Conservation (phyloP, 2,797 vertebrate genomes). For the Bovichtus variegatus region DNA sequence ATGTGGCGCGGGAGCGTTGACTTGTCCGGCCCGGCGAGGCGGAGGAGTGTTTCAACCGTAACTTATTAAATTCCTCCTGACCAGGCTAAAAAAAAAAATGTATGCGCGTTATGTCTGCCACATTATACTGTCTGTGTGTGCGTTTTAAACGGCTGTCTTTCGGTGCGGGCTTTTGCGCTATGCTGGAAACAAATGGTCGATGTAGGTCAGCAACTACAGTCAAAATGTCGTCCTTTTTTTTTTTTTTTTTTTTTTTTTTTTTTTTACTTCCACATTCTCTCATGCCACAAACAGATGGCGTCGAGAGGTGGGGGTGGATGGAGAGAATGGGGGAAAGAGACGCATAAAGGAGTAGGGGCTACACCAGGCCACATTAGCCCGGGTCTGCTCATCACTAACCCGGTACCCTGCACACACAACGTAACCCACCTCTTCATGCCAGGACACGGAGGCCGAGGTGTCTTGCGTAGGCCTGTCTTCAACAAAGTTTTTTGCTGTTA, state of each 20-base stretch:
- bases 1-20: constrained; percentile 57
- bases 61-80: constrained; percentile 80
- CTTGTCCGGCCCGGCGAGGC: constrained; percentile 77
- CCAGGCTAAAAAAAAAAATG: constrained; percentile 48
- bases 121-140: background rate
- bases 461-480: constrained; percentile 53
- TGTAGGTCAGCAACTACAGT: constrained; percentile 80
- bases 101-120: constrained; percentile 9
- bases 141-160: background rate
- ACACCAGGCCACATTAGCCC: constrained; percentile 78
- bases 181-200: constrained; percentile 55
- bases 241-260: constrained; percentile 75
- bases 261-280: constrained; percentile 82
- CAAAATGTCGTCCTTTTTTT: constrained; percentile 84
- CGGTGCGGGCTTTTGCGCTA: constrained; percentile 18
- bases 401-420: constrained; percentile 3
- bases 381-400: constrained; percentile 62
- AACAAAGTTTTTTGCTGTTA: constrained; percentile 71
- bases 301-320: constrained; percentile 65
- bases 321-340: constrained; percentile 75
- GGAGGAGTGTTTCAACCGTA: constrained; percentile 77
- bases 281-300: constrained; percentile 85
- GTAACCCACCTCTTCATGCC: constrained; percentile 27
- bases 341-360: constrained; percentile 77
- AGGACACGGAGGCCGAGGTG: constrained; percentile 37